phyloP scores from a whole-genome alignment of 2,888 invertebrate genomes.

The Hetaerina titia region DNA sequence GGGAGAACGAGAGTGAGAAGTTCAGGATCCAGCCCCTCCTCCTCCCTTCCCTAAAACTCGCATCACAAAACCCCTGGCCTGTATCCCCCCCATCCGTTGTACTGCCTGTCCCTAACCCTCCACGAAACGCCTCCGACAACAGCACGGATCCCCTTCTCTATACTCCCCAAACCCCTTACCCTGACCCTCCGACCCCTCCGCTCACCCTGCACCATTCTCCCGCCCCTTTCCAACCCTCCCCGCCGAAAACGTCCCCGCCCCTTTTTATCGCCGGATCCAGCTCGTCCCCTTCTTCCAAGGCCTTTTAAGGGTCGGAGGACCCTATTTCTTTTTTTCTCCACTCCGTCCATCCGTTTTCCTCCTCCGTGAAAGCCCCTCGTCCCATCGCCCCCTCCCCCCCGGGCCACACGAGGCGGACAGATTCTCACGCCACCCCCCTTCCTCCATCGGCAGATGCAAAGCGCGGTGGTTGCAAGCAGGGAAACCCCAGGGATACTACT shows the following conservation, averaged over 20 bases:
- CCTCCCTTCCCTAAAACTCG: not conserved
- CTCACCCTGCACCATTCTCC: not conserved
- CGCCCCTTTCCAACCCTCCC: not conserved
- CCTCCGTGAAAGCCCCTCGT: not conserved
- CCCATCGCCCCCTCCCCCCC: not conserved
- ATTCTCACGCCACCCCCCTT: not conserved
- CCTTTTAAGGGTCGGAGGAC: not conserved
- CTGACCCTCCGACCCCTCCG: not conserved
- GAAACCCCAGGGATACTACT: not conserved
- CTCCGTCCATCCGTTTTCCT: not conserved
- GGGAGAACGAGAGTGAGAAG: slow-evolving; percentile 10
- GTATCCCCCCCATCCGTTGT: not conserved
- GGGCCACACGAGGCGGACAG: not conserved
- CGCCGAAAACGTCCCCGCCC: not conserved
- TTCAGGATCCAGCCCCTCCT: not conserved
- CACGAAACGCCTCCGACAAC: slow-evolving; percentile 25
- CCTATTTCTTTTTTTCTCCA: not conserved
- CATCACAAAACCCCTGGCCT: not conserved
- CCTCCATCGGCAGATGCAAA: not conserved
- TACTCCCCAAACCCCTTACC: not conserved
- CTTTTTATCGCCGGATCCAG: slow-evolving; percentile 7
- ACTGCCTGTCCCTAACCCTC: slow-evolving; percentile 11
- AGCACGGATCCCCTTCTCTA: not conserved
- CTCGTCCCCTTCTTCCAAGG: not conserved
- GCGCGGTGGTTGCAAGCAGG: not conserved